Conservation (phyloP, 2,113 vertebrate species). For the Tetrao urogallus region DNA sequence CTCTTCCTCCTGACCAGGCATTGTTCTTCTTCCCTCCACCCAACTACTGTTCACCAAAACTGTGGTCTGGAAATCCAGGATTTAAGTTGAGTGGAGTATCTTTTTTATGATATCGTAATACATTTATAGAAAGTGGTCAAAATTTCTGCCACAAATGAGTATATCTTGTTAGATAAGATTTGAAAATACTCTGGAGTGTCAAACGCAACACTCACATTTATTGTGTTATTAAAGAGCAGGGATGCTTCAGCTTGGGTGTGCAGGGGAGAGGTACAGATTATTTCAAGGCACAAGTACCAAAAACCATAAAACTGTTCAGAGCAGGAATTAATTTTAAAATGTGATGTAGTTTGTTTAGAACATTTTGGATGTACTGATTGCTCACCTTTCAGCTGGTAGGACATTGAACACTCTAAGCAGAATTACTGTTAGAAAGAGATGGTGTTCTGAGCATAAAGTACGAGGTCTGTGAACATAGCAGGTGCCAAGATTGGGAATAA, state of each 20-base stretch:
- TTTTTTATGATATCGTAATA: not conserved
- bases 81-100: not conserved
- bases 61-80: accelerated
- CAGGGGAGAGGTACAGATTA: not conserved
- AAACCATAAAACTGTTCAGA: not conserved
- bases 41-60: not conserved
- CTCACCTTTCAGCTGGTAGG: not conserved
- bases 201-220: not conserved
- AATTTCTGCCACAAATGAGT: not conserved
- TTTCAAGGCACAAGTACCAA: not conserved
- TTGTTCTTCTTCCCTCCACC: not conserved
- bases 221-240: not conserved
- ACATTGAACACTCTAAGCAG: slow-evolving; percentile 7
- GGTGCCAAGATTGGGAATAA: slow-evolving; percentile 5
- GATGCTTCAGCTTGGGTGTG: not conserved
- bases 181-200: not conserved
- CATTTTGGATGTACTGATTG: not conserved
- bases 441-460: not conserved
- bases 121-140: not conserved
- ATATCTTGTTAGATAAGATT: not conserved
- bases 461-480: not conserved
- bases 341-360: not conserved
- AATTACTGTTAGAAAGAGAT: not conserved
- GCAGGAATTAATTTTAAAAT: slow-evolving; percentile 39
- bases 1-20: not conserved